Conservation (phyloP, 2,113 vertebrate species). For the Todiramphus saurophagus region DNA sequence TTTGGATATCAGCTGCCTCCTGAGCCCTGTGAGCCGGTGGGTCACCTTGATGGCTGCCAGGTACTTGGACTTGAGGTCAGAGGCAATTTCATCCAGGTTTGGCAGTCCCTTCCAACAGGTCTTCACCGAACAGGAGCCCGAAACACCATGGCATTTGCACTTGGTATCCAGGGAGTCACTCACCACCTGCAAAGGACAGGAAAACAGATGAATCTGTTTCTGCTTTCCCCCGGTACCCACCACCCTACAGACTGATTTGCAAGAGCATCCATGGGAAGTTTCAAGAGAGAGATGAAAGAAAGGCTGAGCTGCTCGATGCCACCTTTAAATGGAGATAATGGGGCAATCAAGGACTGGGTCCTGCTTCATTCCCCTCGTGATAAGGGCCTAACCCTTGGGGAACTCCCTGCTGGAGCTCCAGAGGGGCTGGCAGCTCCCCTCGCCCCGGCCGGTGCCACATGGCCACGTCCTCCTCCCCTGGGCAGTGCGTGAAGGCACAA, state of each 20-base stretch:
- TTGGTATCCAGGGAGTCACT: conserved; percentile 75
- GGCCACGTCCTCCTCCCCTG: background rate
- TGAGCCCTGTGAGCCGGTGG: conserved; percentile 67
- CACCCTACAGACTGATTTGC: no score
- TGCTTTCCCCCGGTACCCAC: background rate
- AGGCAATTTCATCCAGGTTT: conserved; percentile 66
- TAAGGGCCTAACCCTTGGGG: background rate
- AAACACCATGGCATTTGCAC: conserved; percentile 82
- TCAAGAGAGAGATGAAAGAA: background rate
- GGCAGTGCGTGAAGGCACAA: background rate
- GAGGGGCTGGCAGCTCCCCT: background rate
- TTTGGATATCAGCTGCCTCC: conserved; percentile 74
- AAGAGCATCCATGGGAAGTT: background rate
- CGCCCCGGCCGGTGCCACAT: no score
- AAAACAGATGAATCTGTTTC: background rate
- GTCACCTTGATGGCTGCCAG: conserved; percentile 76
- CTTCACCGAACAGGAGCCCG: conserved; percentile 80
- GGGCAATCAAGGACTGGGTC: background rate
- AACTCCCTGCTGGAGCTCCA: background rate
- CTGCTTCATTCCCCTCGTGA: background rate
- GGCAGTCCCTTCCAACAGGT: conserved; percentile 81
- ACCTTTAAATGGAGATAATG: background rate
- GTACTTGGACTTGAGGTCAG: conserved; percentile 79
- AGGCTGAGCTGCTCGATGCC: background rate
- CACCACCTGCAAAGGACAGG: conserved; percentile 59